Evolutionary conservation across 2,113 vertebrate genomes (phyloP), one percentile per base, ranked within the genome.

Genomic region (Pelobates fuscus): DNA sequence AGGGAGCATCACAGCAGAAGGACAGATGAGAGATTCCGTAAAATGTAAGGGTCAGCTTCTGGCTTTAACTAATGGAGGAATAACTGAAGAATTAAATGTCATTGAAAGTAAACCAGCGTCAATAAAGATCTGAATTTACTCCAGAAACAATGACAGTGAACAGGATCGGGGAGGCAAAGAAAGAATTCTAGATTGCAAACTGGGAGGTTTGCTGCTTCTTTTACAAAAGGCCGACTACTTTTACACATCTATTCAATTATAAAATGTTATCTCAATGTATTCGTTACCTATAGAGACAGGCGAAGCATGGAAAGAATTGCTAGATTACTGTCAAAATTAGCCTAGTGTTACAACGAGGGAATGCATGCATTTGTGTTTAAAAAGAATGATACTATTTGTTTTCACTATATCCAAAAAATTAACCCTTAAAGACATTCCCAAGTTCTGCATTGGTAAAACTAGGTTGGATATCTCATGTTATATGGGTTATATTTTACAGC

Each of bases 21-120:
- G 60, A 23, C 26, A 63, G 10, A 54, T 11, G 43, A 62, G 30
- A 30, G 65, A 52, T 49, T 43, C 29, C 37, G 26, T 41, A 12
- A 62, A 65, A 71, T 64, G 68, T 55, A 29, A 41, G 23, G 37
- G 70, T 64, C 46, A 41, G 21, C 8, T 37, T 17, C 32, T 73
- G 29, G 43, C 44, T 65, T n/a, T 54, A 58, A 37, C 68, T 70
- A 73, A 73, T 64, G 62, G 44, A 64, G 60, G 30, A 63, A 55
- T 64, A 41, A 64, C 52, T 73, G 37, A 64, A 73, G 59, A 73
- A 60, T 71, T 73, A 73, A 73, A 73, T 54, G 70, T 55, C 70
- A 64, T 23, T 73, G 70, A 44, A 25, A 64, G n/a, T 21, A 26
- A 41, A 60, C 70, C 60, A 73, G 29, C n/a, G n/a, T 43, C 52